A percentile compares a stretch with the other conserved stretches of the same genome.
Evolutionary conservation across 2,113 vertebrate genomes (phyloP).

Genomic region (Condylura cristata): DNA sequence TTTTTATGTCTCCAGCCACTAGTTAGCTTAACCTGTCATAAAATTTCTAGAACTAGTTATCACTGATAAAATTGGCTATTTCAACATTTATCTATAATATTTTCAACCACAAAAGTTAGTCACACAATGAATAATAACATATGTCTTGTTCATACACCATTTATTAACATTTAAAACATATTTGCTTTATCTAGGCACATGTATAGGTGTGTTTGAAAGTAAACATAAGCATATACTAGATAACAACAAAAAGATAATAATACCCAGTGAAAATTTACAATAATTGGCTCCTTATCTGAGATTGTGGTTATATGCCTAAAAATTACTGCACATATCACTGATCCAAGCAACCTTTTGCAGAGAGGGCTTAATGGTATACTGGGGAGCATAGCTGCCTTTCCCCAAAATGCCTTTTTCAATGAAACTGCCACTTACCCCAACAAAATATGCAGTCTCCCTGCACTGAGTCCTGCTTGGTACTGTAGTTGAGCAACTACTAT

Average conservation of each 20-base stretch:
- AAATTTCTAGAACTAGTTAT: too few relatives aligned
- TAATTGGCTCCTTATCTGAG: background rate
- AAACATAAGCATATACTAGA: background rate
- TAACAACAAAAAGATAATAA: background rate
- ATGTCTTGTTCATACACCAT: background rate
- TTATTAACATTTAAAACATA: background rate
- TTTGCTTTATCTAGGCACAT: background rate
- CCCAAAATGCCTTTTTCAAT: background rate
- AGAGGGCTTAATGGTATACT: too few relatives aligned
- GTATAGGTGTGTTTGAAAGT: background rate
- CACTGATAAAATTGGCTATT: background rate
- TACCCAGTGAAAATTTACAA: background rate
- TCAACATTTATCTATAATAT: background rate
- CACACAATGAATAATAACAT: background rate
- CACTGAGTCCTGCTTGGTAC: background rate
- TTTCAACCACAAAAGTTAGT: background rate
- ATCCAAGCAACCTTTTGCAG: too few relatives aligned
- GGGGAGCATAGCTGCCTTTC: too few relatives aligned
- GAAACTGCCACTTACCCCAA: background rate
- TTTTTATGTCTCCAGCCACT: too few relatives aligned
- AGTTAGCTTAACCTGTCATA: too few relatives aligned
- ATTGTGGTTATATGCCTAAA: background rate
- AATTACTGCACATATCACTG: background rate
- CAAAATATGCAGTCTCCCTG: background rate
- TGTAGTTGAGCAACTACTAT: background rate